Base-by-base conservation (phyloP, 2,888 invertebrate species). In the Eumerus sabulonum region DNA sequence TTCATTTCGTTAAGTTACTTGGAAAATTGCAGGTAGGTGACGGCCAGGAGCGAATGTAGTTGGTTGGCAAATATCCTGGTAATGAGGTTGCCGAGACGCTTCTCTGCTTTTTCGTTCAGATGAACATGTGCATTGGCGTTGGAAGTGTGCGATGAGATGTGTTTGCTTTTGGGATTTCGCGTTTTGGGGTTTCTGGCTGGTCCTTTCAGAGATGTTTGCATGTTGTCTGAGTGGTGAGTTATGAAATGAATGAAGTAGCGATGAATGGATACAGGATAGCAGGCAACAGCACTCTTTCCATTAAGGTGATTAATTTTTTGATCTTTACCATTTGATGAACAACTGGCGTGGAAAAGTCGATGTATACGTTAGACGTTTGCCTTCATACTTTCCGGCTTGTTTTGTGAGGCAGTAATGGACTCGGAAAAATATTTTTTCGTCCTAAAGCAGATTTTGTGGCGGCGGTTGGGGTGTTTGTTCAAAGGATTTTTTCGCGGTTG, bases 1-100 rank as follows among this genome's bases (percentile, higher is more conserved):
- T 79, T 79, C 73, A 79, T 79, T 79, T 74, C 79, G 74, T 70
- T 67, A 74, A 79, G 79, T 74, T 74, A 74, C 68, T 79, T 74
- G 79, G 79, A 74, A 79, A 79, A 74, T 79, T 74, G 79, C 45
- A 79, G 79, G 79, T 40, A 79, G 79, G 79, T 79, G 79, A 67
- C 63, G 57, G 14, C 48, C 67, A 60, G 53, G 64, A 68, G 48
- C 47, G 27, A 45, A 36, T 14, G 53, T 67, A 50, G 63, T 57
- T 70, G 64, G 77, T 77, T 64, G 74, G 68, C 68, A 62, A 74
- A 63, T 74, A 74, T 64, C 53, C 36, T 53, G 59, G 14, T 79
- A 79, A 79, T 79, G 79, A 74, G 74, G 79, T 63, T 77, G 71
- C 40, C 16, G 57, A 9, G 38, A 11, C n/a, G 27, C 14, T 27